Evolutionary conservation across 2,113 vertebrate genomes (phyloP).

Genomic region (Pipa parva): DNA sequence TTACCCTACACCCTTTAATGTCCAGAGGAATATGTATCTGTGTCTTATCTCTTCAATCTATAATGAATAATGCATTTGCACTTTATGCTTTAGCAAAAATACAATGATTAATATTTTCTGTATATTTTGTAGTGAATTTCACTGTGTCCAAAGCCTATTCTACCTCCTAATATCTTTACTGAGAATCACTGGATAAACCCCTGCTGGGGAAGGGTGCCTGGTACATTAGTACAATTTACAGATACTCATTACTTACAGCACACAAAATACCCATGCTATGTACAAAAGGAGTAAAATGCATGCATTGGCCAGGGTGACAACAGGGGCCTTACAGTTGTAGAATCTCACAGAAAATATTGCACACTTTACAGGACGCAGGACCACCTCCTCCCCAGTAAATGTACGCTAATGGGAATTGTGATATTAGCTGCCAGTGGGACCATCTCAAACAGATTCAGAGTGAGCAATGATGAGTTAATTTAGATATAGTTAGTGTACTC

Average conservation of each 20-base stretch:
- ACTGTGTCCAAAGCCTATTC: not conserved
- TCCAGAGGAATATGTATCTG: too few species aligned
- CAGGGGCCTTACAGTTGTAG: not conserved
- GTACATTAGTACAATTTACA: slow-evolving; percentile 21
- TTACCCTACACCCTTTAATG: too few species aligned
- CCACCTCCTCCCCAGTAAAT: not conserved
- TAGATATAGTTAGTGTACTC: not conserved
- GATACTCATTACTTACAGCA: slow-evolving; percentile 32
- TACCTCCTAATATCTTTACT: not conserved
- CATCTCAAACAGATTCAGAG: not conserved
- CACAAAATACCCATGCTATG: slow-evolving; percentile 29
- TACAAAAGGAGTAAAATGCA: slow-evolving; percentile 28
- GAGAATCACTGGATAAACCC: slow-evolving; percentile 6
- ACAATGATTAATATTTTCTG: too few species aligned
- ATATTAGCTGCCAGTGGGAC: not conserved
- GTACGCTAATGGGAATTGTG: not conserved
- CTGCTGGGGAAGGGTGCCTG: not conserved
- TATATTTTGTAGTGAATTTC: not conserved
- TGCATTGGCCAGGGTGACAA: slow-evolving; percentile 15
- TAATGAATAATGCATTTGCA: not conserved
- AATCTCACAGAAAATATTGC: not conserved
- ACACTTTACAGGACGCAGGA: not conserved
- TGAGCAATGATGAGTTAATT: not conserved
- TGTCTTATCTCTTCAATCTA: not conserved
- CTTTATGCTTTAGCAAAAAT: too few species aligned